phyloP scores from a whole-genome alignment of 2,797 vertebrate genomes.

The Neostethus bicornis region DNA sequence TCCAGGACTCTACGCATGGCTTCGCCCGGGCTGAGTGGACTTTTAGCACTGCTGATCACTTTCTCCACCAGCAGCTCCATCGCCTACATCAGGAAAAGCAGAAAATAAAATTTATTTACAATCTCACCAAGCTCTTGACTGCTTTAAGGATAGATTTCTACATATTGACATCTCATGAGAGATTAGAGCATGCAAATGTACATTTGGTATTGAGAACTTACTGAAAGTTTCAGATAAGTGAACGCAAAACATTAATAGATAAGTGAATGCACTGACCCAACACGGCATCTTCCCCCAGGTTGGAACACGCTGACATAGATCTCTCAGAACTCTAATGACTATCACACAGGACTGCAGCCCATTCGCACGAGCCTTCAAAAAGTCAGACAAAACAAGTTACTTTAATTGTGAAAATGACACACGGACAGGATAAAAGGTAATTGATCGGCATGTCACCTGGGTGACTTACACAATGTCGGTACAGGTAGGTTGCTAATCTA shows the following conservation, averaged over 20 bases:
- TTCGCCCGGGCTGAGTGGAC: conserved; percentile 78
- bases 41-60: conserved; percentile 76
- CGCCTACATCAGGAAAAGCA: conserved; percentile 61
- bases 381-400: background rate
- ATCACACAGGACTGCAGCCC: conserved; percentile 87
- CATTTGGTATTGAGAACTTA: too few relatives aligned
- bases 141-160: too few relatives aligned
- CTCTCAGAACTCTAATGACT: conserved; percentile 84
- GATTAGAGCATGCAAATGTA: too few relatives aligned
- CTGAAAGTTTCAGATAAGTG: too few relatives aligned
- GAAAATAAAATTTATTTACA: background rate
- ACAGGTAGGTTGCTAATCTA: too few relatives aligned
- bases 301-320: conserved; percentile 84
- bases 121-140: background rate
- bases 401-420: background rate
- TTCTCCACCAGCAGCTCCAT: conserved; percentile 84
- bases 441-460: background rate
- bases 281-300: conserved; percentile 84
- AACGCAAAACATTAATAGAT: background rate
- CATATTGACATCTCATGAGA: too few relatives aligned
- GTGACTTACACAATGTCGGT: too few relatives aligned
- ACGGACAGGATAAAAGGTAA: background rate
- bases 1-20: conserved; percentile 81
- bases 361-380: conserved; percentile 83
- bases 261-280: conserved; percentile 77